Base-by-base conservation (phyloP, 2,888 invertebrate genomes). In the Drosophila kanekoi region DNA sequence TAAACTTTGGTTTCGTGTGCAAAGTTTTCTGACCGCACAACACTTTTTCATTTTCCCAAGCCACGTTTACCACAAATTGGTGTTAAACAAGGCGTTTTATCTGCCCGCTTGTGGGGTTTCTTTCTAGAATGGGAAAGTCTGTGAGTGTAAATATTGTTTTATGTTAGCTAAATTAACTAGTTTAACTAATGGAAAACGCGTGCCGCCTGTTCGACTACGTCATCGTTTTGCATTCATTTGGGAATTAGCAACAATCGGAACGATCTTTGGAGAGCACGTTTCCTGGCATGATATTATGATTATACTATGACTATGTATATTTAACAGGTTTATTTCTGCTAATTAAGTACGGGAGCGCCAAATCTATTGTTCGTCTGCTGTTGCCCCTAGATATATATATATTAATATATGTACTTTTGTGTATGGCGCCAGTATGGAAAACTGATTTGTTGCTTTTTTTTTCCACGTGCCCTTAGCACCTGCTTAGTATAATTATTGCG, bases 11-110 rank as follows among this genome's bases (percentile, higher is more conserved):
- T 47, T 51, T 70, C 82, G 79, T 81, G 79, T 28, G 80, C 72
- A 77, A 72, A 72, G 45, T 51, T 64, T 59, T 32, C 10, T 72
- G 82, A 82, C 86, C 81, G 48, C 84, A 84, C 11, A 44, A 44
- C 48, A 70, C 8, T 60, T 58, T 74, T 49, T 47, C 18, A 44
- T 32, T 58, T 63, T 43, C 57, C 54, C 61, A 67, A 45, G 54
- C 64, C 51, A 6, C 33, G 48, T 13, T 60, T 51, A 72, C 77
- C 82, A 66, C 66, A 70, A 78, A 32, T 64, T 49, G 28, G 48
- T 68, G 35, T 33, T 38, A 56, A 61, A 56, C 58, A 16, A 61
- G 38, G 51, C 40, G 47, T 65, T 52, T 75, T 72, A 68, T 77
- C 56, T 41, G 18, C 33, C 44, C 0, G 11, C 11, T 33, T 37